Base-by-base conservation (phyloP, 2,888 invertebrate species). In the Hoplodrina ambigua region DNA sequence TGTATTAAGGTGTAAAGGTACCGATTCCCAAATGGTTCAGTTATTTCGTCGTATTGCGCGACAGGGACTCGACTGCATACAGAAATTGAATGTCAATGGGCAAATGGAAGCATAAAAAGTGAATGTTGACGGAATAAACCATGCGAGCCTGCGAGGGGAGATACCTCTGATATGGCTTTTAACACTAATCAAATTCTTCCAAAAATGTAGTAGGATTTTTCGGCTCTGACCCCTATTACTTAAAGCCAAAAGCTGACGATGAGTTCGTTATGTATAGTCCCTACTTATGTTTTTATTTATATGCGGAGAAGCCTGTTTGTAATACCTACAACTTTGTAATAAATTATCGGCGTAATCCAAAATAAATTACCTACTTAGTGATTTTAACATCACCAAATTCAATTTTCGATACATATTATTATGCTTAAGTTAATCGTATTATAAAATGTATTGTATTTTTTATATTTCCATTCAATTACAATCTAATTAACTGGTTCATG, bases 1-100 rank as follows among this genome's bases (percentile, higher is more conserved):
- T 92, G 87, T 93, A 93, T 93, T 92, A 94, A 92, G 94, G 93
- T 91, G 90, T 88, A 89, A 93, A 94, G 91, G 91, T 91, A 87
- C 85, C 90, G 83, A 91, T 88, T 93, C 92, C 93, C 92, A 88
- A 91, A 93, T 91, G 94, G 89, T 90, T 89, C 75, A 86, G 90
- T 94, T 92, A 94, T 95, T 92, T 90, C 87, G 87, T 88, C 87
- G 86, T 91, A 92, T 93, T 90, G 92, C 88, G 88, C 88, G 68
- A 70, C 74, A 58, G 87, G 90, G 90, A 87, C 82, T 86, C 71
- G 69, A 83, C 79, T 86, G 88, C 87, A 88, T 85, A 88, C 86
- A 86, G 88, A 91, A 93, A 93, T 94, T 92, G 94, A 92, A 93
- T 91, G 86, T 84, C 89, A 83, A 92, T 89, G 88, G 87, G 75